Conservation (phyloP, 2,888 invertebrate genomes). For the Gnatocerus cornutus region DNA sequence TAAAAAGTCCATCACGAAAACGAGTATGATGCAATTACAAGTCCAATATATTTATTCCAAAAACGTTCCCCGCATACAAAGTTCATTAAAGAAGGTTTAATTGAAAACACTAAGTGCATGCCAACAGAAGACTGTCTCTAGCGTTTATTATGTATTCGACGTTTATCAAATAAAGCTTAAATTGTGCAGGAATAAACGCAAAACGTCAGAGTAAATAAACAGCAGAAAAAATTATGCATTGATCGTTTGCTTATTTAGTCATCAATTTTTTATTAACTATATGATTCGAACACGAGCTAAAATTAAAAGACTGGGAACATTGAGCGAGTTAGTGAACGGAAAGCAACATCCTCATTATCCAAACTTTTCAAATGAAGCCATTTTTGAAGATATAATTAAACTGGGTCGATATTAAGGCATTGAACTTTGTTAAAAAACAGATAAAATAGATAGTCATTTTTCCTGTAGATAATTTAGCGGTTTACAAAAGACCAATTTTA, state of each 20-base stretch:
- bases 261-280: not conserved
- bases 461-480: too few species aligned
- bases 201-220: not conserved
- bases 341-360: conserved; percentile 6
- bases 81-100: conserved; percentile 2
- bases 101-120: conserved; percentile 3
- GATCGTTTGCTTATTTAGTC: not conserved
- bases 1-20: not conserved
- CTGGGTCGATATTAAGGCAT: not conserved
- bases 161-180: not conserved
- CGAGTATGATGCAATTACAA: not conserved
- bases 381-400: not conserved
- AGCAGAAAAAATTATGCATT: not conserved
- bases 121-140: not conserved
- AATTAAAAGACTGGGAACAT: not conserved
- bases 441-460: too few species aligned
- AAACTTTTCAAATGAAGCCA: not conserved
- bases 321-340: not conserved
- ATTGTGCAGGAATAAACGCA: not conserved
- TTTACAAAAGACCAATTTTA: too few species aligned
- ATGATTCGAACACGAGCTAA: not conserved
- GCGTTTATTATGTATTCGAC: not conserved
- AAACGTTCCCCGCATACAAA: conserved; percentile 3
- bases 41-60: conserved; percentile 1
- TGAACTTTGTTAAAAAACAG: too few species aligned